Conservation (phyloP, 2,888 invertebrate genomes). For the Eristalis pertinax region DNA sequence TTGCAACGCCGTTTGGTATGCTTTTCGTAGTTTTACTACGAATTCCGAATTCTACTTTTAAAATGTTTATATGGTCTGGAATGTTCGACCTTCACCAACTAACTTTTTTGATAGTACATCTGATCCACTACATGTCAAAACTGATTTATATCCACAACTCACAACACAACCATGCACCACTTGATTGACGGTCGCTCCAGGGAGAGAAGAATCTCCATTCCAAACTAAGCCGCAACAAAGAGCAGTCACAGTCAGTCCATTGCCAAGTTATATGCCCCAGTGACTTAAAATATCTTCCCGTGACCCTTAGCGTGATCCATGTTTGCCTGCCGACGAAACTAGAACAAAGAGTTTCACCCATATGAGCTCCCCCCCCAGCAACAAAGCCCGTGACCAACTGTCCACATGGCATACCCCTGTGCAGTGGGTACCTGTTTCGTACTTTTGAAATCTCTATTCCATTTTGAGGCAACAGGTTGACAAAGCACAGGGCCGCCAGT, state of each 20-base stretch:
- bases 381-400: background rate
- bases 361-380: background rate
- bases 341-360: background rate
- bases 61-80: too few species aligned
- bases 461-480: slow-evolving; percentile 69
- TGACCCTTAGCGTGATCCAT: background rate
- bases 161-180: too few species aligned
- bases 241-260: background rate
- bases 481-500: slow-evolving; percentile 30
- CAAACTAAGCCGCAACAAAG: too few species aligned
- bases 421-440: slow-evolving; percentile 50
- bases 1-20: too few species aligned
- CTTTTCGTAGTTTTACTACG: too few species aligned
- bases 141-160: too few species aligned
- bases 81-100: too few species aligned
- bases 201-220: too few species aligned
- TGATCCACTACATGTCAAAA: too few species aligned
- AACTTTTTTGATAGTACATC: too few species aligned
- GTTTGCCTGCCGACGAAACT: background rate
- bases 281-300: background rate
- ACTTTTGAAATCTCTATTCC: slow-evolving; percentile 58
- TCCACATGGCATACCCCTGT: background rate
- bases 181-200: too few species aligned
- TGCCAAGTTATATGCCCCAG: background rate
- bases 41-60: too few species aligned